phyloP scores from a whole-genome alignment of 30 jellyfish, hydroid and myxozoan genomes.

The Catostylus mosaicus region DNA sequence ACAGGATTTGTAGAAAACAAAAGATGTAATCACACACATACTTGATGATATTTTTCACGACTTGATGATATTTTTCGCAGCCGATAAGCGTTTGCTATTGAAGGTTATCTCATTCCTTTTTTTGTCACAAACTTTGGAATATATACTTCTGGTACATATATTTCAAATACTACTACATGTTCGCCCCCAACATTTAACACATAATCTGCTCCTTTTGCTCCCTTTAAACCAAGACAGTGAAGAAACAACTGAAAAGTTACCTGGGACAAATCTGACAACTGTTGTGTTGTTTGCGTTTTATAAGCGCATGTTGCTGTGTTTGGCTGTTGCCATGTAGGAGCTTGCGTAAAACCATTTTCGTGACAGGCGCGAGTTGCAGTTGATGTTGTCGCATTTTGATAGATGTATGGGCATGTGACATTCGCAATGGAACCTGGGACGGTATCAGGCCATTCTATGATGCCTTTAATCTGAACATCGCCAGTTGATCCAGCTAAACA shows the following conservation, averaged over 20 bases:
- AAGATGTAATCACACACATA: too few relatives aligned
- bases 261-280: slow-evolving; percentile 42
- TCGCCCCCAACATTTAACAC: too few relatives aligned
- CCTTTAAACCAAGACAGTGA: too few relatives aligned
- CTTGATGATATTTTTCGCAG: too few relatives aligned
- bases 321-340: slow-evolving; percentile 42
- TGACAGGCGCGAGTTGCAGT: slow-evolving; percentile 27
- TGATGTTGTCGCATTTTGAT: slow-evolving; percentile 1
- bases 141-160: too few relatives aligned
- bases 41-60: too few relatives aligned
- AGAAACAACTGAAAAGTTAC: not conserved
- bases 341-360: slow-evolving; percentile 18
- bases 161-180: too few relatives aligned
- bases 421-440: slow-evolving; percentile 10
- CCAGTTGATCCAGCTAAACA: slow-evolving; percentile 51
- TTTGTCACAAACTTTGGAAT: too few relatives aligned
- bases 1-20: too few relatives aligned
- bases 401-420: slow-evolving; percentile 37
- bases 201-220: too few relatives aligned
- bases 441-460: slow-evolving; percentile 46
- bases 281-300: slow-evolving; percentile 39
- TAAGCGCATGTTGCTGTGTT: slow-evolving; percentile 32
- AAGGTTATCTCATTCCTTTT: too few relatives aligned
- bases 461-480: slow-evolving; percentile 26
- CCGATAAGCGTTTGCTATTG: too few relatives aligned